These are phyloP conservation scores for Coracias cyanogaster DNA, from an alignment of 2,797 vertebrate species.

Conservation along the genomic window DNA sequence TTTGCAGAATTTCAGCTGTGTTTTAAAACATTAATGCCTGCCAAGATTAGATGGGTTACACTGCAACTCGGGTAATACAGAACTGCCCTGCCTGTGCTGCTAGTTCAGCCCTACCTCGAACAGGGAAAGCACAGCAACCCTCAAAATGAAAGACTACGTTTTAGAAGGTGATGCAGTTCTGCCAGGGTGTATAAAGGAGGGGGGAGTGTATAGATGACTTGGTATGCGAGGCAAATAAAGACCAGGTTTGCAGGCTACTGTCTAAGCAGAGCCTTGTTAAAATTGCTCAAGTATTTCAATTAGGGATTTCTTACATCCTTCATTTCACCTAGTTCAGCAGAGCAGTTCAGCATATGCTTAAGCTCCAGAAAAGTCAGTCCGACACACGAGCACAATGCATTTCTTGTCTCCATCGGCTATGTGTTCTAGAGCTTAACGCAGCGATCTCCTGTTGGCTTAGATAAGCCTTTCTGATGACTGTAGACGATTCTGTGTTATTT, in stretches of 20 bases:
- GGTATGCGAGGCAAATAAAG: not conserved
- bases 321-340: not conserved
- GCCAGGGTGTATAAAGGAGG: not conserved
- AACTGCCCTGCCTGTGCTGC: conserved; percentile 15
- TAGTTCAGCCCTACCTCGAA: conserved; percentile 16
- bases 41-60: conserved; percentile 41
- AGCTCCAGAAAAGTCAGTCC: not conserved
- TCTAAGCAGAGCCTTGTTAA: not conserved
- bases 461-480: not conserved
- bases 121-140: conserved; percentile 58
- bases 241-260: not conserved
- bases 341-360: not conserved
- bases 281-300: not conserved
- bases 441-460: not conserved
- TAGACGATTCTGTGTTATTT: not conserved
- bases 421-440: not conserved
- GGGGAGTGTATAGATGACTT: not conserved
- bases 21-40: conserved; percentile 76
- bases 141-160: conserved; percentile 60
- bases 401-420: not conserved
- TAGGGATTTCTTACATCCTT: not conserved
- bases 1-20: conserved; percentile 43
- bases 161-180: conserved; percentile 34
- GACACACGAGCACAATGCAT: not conserved
- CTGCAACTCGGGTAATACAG: not conserved